Percentiles rank a stretch among this genome's conserved stretches.
Evolutionary conservation across 2,797 vertebrate species (phyloP).

Genomic region (Myoxocephalus aenaeus): DNA sequence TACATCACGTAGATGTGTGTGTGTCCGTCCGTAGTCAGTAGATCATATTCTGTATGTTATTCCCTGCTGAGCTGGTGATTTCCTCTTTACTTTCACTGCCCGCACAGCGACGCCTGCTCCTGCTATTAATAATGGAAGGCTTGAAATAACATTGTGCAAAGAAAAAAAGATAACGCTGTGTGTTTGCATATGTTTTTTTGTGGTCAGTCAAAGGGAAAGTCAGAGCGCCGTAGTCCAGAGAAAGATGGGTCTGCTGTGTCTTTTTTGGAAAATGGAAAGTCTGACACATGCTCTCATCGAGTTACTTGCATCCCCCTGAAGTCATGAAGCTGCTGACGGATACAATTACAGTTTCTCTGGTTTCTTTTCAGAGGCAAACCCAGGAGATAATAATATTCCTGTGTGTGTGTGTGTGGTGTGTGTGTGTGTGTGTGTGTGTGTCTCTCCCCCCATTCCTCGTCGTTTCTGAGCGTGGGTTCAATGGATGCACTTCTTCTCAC

Average conservation of each 20-base stretch:
- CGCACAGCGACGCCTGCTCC: conserved; percentile 16
- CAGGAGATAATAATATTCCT: conserved; percentile 38
- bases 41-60: conserved; percentile 34
- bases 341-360: conserved; percentile 51
- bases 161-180: conserved; percentile 16
- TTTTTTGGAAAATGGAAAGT: conserved; percentile 66
- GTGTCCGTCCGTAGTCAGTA: neutral
- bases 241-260: conserved; percentile 2
- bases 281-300: conserved; percentile 59
- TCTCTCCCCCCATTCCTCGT: neutral
- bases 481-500: conserved; percentile 39
- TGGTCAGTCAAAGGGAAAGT: conserved; percentile 43
- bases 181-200: conserved; percentile 55
- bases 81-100: conserved; percentile 31
- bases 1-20: conserved; percentile 27
- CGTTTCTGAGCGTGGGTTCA: conserved; percentile 28
- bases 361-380: conserved; percentile 55
- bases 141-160: conserved; percentile 48
- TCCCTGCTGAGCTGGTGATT: conserved; percentile 47
- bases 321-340: conserved; percentile 45
- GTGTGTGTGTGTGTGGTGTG: conserved; percentile 16
- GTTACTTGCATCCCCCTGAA: conserved; percentile 53
- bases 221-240: neutral
- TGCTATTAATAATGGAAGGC: conserved; percentile 47
- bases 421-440: neutral